Evolutionary conservation across 2,888 invertebrate genomes (phyloP).

Genomic region (Meganola albula): DNA sequence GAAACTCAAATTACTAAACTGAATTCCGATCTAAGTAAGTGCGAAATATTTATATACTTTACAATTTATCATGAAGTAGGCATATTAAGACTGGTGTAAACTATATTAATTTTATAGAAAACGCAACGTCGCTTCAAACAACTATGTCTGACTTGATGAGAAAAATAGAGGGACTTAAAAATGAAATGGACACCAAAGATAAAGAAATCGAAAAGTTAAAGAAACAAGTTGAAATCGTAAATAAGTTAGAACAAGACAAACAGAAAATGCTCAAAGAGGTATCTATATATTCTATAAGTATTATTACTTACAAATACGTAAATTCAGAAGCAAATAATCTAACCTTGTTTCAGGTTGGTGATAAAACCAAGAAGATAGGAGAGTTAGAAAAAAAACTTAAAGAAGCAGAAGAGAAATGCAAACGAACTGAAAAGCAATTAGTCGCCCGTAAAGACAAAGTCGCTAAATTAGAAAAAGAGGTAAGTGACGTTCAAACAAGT

Average conservation of each 20-base stretch:
- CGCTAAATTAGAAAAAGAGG: constrained; percentile 79
- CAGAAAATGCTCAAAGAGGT: constrained; percentile 79
- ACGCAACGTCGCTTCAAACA: constrained; percentile 71
- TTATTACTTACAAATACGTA: background rate
- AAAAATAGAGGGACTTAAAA: constrained; percentile 81
- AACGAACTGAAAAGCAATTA: constrained; percentile 76
- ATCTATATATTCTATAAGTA: constrained; percentile 7
- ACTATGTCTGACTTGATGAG: constrained; percentile 75
- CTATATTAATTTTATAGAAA: constrained; percentile 54
- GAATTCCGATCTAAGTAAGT: constrained; percentile 79
- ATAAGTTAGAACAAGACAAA: constrained; percentile 74
- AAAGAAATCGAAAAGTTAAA: constrained; percentile 80
- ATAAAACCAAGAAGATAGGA: constrained; percentile 78
- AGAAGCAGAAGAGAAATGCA: constrained; percentile 81
- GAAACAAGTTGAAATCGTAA: constrained; percentile 72
- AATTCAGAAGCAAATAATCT: constrained; percentile 8
- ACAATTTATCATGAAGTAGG: background rate
- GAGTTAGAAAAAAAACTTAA: constrained; percentile 83
- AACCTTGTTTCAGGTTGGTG: constrained; percentile 71
- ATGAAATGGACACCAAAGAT: constrained; percentile 80
- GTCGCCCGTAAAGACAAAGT: constrained; percentile 76
- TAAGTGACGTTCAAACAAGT: constrained; percentile 42
- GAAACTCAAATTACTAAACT: constrained; percentile 78
- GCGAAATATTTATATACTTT: background rate
- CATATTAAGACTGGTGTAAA: background rate